Base-by-base conservation (phyloP, 1,140 invertebrate species). In the Psilanteris sp. region DNA sequence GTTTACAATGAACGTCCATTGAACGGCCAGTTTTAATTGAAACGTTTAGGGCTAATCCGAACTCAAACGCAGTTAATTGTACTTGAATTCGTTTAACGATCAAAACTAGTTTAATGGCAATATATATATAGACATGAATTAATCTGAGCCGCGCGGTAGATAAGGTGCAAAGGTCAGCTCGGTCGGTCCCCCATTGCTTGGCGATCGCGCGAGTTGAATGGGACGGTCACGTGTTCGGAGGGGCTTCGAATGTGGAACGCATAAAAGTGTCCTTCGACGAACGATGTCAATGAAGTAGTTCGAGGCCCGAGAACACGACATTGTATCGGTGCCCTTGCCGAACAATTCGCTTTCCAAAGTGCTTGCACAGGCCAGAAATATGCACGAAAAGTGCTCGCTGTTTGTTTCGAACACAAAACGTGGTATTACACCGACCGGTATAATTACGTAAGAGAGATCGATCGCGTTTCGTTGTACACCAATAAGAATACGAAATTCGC, bases 201-300 rank as follows among this genome's bases (percentile, higher is more conserved):
- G 44, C 18, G 39, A 70, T 61, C 50, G 68, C 34, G 37, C 43
- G 41, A 43, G 43, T 22, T 83, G 77, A 83, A 83, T 83, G 80
- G 66, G 75, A 46, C 26, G 44, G 62, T 79, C 79, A 79, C 80
- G 78, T 62, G 81, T 67, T 22, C 37, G 9, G 32, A 68, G 73
- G 37, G 68, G 50, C 54, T 73, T 43, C 24, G 73, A 77, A 79
- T 74, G 70, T 77, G 78, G 76, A 76, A 59, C 79, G 71, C 37
- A 66, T 67, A 80, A 79, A 73, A 82, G 70, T 79, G 79, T 79
- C 77, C 79, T 79, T 80, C 71, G 64, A 14, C 36, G 70, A 80
- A 82, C 50, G 77, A 74, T 82, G 79, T 81, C 77, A 82, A 82
- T 80, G 80, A 77, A 80, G 79, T 74, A 76, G 73, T 71, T 76